Evolutionary conservation across 1,140 invertebrate species (phyloP).

Genomic region (Neodiprion pinetum): DNA sequence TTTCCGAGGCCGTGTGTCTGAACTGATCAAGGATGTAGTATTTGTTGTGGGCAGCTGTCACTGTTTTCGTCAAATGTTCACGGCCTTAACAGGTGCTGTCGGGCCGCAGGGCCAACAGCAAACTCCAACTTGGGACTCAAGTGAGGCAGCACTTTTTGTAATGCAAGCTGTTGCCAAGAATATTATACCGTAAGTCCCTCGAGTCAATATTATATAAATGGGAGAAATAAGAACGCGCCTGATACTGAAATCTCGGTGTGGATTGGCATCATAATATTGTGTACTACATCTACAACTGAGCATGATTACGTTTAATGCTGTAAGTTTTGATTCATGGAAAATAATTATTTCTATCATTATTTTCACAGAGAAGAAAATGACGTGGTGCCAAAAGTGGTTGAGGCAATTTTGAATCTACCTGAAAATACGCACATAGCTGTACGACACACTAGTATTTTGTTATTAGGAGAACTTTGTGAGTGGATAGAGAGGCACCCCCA

Average conservation of each 20-base stretch:
- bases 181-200: constrained; percentile 86
- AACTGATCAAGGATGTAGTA: constrained; percentile 96
- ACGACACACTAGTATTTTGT: constrained; percentile 84
- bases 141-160: constrained; percentile 94
- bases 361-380: constrained; percentile 85
- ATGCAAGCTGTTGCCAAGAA: constrained; percentile 97
- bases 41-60: constrained; percentile 94
- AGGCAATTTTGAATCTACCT: constrained; percentile 87
- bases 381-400: constrained; percentile 90
- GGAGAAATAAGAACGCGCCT: not conserved
- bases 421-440: constrained; percentile 87
- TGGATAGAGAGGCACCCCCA: constrained; percentile 93
- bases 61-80: constrained; percentile 92
- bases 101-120: constrained; percentile 56
- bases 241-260: not conserved
- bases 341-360: constrained; percentile 22
- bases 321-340: not conserved
- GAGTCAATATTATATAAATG: not conserved
- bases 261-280: not conserved
- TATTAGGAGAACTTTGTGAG: constrained; percentile 92
- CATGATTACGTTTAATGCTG: too few relatives aligned
- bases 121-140: constrained; percentile 85
- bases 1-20: constrained; percentile 88
- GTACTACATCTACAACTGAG: not conserved
- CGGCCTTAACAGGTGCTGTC: constrained; percentile 62